These are phyloP conservation scores for Neodiprion virginianus DNA, from an alignment of 1,140 invertebrate species.

Conservation along the genomic window DNA sequence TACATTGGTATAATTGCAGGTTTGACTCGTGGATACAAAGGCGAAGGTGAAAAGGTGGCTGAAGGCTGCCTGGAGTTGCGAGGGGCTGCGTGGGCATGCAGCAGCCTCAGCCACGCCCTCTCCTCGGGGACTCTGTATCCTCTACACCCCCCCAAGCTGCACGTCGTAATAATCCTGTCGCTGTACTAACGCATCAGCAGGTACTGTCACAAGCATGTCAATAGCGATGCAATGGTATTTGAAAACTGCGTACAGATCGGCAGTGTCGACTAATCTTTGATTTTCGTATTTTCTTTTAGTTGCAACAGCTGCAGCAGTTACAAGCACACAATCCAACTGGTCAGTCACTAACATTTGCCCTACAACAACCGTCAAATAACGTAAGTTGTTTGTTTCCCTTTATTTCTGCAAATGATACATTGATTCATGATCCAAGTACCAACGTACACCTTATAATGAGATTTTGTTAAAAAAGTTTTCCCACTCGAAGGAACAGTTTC, in stretches of 20 bases:
- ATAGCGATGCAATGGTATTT: slow-evolving; percentile 20
- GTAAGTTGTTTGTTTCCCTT: slow-evolving; percentile 36
- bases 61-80: slow-evolving; percentile 60
- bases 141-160: slow-evolving; percentile 62
- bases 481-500: too few relatives aligned
- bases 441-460: neutral
- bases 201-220: slow-evolving; percentile 40
- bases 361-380: slow-evolving; percentile 58
- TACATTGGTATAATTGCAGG: neutral
- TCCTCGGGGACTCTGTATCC: slow-evolving; percentile 64
- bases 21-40: neutral
- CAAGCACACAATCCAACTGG: slow-evolving; percentile 60
- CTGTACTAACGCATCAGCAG: slow-evolving; percentile 64
- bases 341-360: slow-evolving; percentile 61
- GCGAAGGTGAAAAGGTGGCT: slow-evolving; percentile 52
- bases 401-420: too few relatives aligned
- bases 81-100: slow-evolving; percentile 68
- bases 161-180: slow-evolving; percentile 57
- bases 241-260: too few relatives aligned
- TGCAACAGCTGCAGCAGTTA: slow-evolving; percentile 64
- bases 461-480: too few relatives aligned
- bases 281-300: slow-evolving; percentile 41
- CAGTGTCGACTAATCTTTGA: neutral
- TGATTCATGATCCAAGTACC: too few relatives aligned
- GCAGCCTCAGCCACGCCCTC: slow-evolving; percentile 67